Evolutionary conservation across 2,113 vertebrate species (phyloP), one percentile per base, ranked within the genome.

Genomic region (Pitta sordida): DNA sequence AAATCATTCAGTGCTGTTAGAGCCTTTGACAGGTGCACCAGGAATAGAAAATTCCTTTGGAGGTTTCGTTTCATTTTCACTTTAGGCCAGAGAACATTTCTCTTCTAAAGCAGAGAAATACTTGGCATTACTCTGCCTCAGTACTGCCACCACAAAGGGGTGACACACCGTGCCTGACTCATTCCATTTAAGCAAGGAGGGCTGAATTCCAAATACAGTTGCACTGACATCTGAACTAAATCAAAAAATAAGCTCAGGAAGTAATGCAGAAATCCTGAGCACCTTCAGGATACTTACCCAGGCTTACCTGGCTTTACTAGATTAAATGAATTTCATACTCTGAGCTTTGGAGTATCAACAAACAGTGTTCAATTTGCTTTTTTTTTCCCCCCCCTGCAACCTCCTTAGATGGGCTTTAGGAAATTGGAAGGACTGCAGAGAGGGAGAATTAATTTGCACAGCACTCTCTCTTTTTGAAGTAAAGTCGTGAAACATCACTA

Each of bases 1-100:
- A 86, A 92, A 95, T 86, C 86, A 79, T 80, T 86, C 41, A 83
- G 1, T 26, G 32, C 21, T 49, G 90, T 95, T 84, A 69, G 44
- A 93, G 75, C 68, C 89, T 90, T 94, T 96, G 7, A 58, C 91
- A 41, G 91, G 88, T 52, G 88, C 29, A 5, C 13, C 27, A 58
- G 90, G 90, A 69, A 91, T 55, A 51, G 84, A 64, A 73, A 88
- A 92, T 13, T 94, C 91, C 77, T 91, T 88, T 8, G 58, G 76
- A 20, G 44, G 71, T 52, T 97, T 95, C 2, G 27, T 97, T 86
- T 96, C 58, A 60, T 88, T 91, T 97, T 96, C 70, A 88, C 91
- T 92, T 96, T 93, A 11, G 91, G 93, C 60, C 81, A 93, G 30
- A 83, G 74, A 46, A 76, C 29, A 71, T 95, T 97, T 84, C 41